These are phyloP conservation scores for Stegodyphus mimosarum DNA, from an alignment of 1,140 invertebrate genomes.

Conservation along the genomic window DNA sequence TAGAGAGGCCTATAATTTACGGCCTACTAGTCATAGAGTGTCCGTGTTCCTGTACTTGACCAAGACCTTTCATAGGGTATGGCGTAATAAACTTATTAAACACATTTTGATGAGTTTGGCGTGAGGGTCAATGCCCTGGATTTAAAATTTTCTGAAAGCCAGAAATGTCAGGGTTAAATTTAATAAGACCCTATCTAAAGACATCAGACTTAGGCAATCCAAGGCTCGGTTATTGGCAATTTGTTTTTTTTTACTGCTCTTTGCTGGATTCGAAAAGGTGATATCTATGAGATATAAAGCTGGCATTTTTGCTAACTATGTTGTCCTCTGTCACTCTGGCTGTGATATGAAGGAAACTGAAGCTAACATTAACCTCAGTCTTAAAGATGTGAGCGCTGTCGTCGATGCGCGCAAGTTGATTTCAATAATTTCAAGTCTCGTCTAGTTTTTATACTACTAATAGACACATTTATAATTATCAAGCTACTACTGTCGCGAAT, in stretches of 20 bases:
- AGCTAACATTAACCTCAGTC: no score
- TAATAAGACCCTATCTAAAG: not conserved
- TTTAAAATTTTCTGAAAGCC: not conserved
- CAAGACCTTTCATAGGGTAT: not conserved
- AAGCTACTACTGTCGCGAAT: not conserved
- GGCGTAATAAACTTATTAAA: not conserved
- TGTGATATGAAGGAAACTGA: no score
- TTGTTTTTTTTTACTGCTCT: not conserved
- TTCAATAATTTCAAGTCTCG: not conserved
- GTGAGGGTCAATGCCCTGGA: not conserved
- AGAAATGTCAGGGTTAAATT: not conserved
- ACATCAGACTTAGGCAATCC: not conserved
- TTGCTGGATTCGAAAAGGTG: not conserved
- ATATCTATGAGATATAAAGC: not conserved
- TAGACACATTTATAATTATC: constrained; percentile 4
- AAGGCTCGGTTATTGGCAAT: not conserved
- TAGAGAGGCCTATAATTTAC: not conserved
- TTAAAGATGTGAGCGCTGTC: not conserved
- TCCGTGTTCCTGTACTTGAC: not conserved
- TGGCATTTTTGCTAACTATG: not conserved
- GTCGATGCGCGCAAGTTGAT: not conserved
- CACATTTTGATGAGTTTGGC: not conserved
- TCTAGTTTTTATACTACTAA: not conserved
- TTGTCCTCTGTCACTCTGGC: no score
- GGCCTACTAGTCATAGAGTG: not conserved